Evolutionary conservation across 2,113 vertebrate species (phyloP).

Genomic region (Australoheros scitulus): DNA sequence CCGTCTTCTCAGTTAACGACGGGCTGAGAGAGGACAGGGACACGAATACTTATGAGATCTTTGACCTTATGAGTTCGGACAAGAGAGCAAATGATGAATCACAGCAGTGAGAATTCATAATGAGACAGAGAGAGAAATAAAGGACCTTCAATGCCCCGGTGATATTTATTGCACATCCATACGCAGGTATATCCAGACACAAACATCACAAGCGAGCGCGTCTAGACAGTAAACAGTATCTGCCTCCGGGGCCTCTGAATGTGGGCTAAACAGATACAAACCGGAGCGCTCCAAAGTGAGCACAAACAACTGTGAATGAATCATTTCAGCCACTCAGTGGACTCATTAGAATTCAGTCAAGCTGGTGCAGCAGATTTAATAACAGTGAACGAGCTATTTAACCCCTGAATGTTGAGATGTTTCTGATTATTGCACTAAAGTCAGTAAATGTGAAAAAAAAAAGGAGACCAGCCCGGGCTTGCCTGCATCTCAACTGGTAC

Average conservation of each 20-base stretch:
- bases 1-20: not conserved
- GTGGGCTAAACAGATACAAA: slow-evolving; percentile 28
- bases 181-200: slow-evolving; percentile 4
- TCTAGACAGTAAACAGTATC: slow-evolving; percentile 50
- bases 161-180: slow-evolving; percentile 29
- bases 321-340: not conserved
- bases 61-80: slow-evolving; percentile 40
- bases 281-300: not conserved
- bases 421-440: slow-evolving; percentile 2
- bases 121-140: slow-evolving; percentile 15
- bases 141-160: not conserved
- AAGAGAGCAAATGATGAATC: slow-evolving; percentile 22
- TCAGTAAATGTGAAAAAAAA: not conserved
- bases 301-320: not conserved
- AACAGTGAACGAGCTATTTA: not conserved
- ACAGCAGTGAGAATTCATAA: slow-evolving; percentile 32
- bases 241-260: slow-evolving; percentile 27
- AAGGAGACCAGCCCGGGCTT: slow-evolving; percentile 8
- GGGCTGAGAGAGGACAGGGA: not conserved
- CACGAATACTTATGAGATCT: slow-evolving; percentile 44
- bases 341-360: not conserved
- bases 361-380: not conserved
- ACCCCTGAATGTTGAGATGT: slow-evolving; percentile 5
- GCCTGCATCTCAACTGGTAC: not conserved
- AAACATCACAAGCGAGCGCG: slow-evolving; percentile 12